phyloP scores from a whole-genome alignment of 2,797 vertebrate species.

The Eulemur albifrons region DNA sequence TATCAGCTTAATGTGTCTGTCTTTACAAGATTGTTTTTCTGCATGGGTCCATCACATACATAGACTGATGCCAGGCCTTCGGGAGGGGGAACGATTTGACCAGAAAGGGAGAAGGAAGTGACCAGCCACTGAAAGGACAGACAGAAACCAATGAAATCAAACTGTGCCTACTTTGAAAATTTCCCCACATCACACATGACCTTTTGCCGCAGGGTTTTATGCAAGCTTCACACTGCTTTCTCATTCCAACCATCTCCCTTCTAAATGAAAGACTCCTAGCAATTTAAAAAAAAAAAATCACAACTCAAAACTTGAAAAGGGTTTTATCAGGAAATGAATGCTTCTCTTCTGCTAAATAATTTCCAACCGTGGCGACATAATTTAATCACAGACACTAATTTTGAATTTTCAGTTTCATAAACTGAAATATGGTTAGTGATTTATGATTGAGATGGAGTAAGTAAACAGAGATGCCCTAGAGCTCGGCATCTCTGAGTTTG shows the following conservation, averaged over 20 bases:
- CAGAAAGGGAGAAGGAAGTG: background rate
- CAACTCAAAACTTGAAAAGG: background rate
- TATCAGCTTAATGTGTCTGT: background rate
- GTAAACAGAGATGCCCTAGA: background rate
- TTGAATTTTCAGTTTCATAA: slow-evolving; percentile 41
- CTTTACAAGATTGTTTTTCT: background rate
- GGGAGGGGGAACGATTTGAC: background rate
- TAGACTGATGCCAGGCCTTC: background rate
- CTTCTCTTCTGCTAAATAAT: background rate
- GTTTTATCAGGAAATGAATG: background rate
- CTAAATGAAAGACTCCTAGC: background rate
- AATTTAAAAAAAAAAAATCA: background rate
- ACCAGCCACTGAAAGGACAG: fast-evolving
- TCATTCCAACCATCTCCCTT: background rate
- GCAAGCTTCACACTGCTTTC: background rate
- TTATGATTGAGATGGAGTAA: background rate
- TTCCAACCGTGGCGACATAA: background rate
- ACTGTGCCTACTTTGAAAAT: background rate
- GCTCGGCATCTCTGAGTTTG: background rate
- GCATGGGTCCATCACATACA: background rate
- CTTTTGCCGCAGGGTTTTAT: background rate
- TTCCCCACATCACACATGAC: background rate
- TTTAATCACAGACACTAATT: slow-evolving; percentile 29
- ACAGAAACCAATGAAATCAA: background rate
- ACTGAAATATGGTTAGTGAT: background rate